Base-by-base conservation (phyloP, 2,113 vertebrate species). In the Dendropsophus ebraccatus region DNA sequence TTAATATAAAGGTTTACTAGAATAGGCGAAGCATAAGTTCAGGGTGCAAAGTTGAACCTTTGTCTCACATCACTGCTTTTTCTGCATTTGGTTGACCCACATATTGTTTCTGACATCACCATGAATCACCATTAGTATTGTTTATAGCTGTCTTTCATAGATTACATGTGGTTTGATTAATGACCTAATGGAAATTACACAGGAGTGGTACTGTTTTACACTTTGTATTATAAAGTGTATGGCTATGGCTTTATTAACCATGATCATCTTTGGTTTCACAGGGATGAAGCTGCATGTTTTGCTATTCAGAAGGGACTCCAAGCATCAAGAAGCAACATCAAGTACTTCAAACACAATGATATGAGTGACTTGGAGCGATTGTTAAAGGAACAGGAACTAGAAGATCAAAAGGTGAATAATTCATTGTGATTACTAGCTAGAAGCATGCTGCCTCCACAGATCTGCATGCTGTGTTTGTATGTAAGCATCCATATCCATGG, bases 291-390 rank as follows among this genome's bases (percentile, higher is more conserved):
- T 0, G 96, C 97, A 1, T 99, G 97, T 89, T 99, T 99, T 89
- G 95, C 98, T 86, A 99, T 99, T 93, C 98, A 99, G 93, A 99
- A 99, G 88, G 98, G 98, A 79, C 94, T 98, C 65, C 97, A 98
- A 82, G 98, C 97, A 6, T 99, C 97, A 23, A 96, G 97, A 80
- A 99, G 97, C 91, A 95, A 96, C 90, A 95, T 99, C 91, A 98
- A 97, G 88, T 96, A 96, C 89, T 99, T 99, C 92, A 97, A 96
- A 86, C 98, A 99, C 91, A 99, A 99, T 69, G 97, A 99, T 91
- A 94, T 99, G 94, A 93, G 95, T 73, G 96, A 99, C 88, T 94
- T 99, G 90, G 97, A 99, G 90, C 92, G 91, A 86, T 91, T 99
- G 23, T 92, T 99, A n/a, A 96, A 96, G 89, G 97, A 99, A 77